A percentile compares a stretch with the other conserved stretches of the same genome.
Conservation (phyloP, 2,888 invertebrate genomes). For the Bruchidius siliquastri region DNA sequence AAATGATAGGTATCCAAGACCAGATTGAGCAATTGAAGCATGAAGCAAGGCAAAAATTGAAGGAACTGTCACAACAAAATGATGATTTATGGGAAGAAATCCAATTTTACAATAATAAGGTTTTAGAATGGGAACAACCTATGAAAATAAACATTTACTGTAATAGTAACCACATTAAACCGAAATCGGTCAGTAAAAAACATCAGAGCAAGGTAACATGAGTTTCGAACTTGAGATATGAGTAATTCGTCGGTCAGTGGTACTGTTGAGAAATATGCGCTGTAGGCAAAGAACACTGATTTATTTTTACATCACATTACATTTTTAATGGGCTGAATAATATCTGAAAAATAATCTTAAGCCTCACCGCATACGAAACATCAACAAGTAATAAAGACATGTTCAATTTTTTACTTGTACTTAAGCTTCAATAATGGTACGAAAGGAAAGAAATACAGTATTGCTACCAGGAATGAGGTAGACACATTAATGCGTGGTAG, state of each 20-base stretch:
- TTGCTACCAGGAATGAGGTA: no score
- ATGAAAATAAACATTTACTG: slow-evolving; percentile 16
- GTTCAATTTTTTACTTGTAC: neutral
- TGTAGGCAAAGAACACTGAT: no score
- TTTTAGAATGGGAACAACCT: slow-evolving; percentile 35
- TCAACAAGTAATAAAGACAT: no score
- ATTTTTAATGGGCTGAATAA: no score
- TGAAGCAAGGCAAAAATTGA: slow-evolving; percentile 24
- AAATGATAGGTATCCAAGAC: slow-evolving; percentile 36
- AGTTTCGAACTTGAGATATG: no score
- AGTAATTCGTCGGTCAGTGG: no score
- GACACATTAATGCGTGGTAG: no score
- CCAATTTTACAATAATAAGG: slow-evolving; percentile 31
- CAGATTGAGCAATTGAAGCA: slow-evolving; percentile 31
- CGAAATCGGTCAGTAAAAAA: slow-evolving; percentile 16
- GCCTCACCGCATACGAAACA: no score
- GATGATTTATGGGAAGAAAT: slow-evolving; percentile 31
- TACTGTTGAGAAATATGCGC: no score
- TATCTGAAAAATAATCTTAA: no score
- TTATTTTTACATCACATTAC: no score
- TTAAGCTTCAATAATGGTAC: neutral
- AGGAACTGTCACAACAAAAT: slow-evolving; percentile 29
- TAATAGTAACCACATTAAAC: slow-evolving; percentile 6
- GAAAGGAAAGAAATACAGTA: no score
- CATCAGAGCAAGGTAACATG: slow-evolving; percentile 26